Conservation (phyloP, 35 echinoderm and acorn worm species). For the Holothuria glaberrima region DNA sequence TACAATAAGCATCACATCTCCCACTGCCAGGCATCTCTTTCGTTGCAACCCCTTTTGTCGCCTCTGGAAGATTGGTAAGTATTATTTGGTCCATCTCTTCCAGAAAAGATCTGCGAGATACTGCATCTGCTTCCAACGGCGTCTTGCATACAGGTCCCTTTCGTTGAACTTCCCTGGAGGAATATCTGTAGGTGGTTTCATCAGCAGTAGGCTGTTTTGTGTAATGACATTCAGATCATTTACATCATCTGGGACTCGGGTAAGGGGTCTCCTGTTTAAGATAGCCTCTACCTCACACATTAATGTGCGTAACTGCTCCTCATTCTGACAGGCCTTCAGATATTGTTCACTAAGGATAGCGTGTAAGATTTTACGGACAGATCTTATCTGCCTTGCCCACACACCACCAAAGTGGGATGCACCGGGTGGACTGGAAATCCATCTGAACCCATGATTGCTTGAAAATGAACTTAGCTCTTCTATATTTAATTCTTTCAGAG, state of each 20-base stretch:
- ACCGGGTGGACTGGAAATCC: constrained; percentile 68
- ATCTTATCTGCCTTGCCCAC: constrained; percentile 72
- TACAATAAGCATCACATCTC: constrained; percentile 55
- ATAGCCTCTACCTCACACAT: constrained; percentile 45
- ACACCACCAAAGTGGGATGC: constrained; percentile 68
- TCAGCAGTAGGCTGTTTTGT: constrained; percentile 37
- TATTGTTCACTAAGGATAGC: constrained; percentile 33
- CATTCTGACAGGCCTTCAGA: background rate
- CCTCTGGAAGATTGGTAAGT: constrained; percentile 49
- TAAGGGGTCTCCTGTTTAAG: constrained; percentile 22
- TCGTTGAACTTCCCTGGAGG: constrained; percentile 26
- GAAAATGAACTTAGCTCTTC: background rate
- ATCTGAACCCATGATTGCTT: constrained; percentile 44
- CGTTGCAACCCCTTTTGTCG: constrained; percentile 56
- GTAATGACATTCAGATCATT: constrained; percentile 60
- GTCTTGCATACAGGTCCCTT: constrained; percentile 48
- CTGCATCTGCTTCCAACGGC: constrained; percentile 63
- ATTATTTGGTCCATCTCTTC: constrained; percentile 59
- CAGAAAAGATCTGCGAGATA: constrained; percentile 64
- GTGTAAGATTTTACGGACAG: constrained; percentile 40
- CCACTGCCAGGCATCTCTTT: constrained; percentile 41
- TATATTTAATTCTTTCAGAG: background rate
- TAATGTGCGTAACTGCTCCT: background rate
- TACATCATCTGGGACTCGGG: constrained; percentile 11
- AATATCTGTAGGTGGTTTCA: background rate